Conservation (phyloP, 2,797 vertebrate genomes). For the Rhynchotus rufescens region DNA sequence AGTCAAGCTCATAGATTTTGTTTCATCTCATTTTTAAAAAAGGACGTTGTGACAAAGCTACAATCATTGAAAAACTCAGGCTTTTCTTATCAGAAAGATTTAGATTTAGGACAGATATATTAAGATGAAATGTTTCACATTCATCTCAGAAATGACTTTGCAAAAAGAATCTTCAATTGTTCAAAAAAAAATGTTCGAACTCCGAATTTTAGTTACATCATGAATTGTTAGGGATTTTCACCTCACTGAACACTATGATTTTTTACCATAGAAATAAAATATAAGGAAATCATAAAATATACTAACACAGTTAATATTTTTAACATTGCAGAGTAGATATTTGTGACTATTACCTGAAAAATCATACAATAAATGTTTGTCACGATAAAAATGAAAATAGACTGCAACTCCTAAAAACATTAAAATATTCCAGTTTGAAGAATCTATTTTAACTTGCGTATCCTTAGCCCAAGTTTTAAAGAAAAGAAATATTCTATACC, state of each 20-base stretch:
- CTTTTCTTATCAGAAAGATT: neutral
- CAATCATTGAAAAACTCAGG: neutral
- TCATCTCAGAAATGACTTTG: slow-evolving; percentile 19
- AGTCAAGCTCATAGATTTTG: neutral
- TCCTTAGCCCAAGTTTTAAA: neutral
- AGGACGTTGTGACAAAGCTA: neutral
- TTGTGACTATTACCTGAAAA: neutral
- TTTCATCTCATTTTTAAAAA: neutral
- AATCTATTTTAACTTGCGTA: neutral
- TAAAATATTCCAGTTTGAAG: neutral
- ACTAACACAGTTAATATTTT: neutral
- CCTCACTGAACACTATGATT: neutral
- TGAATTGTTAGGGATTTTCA: neutral
- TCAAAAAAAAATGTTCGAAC: neutral
- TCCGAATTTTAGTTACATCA: neutral
- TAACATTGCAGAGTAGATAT: neutral
- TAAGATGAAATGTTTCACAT: neutral
- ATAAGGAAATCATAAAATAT: neutral
- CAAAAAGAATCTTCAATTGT: neutral
- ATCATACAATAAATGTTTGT: neutral
- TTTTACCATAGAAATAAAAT: no score
- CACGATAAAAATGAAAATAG: neutral
- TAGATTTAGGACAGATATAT: neutral
- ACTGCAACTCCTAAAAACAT: neutral
- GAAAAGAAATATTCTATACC: neutral